Conservation (phyloP, 2,113 vertebrate genomes). For the Erpornis zantholeuca region DNA sequence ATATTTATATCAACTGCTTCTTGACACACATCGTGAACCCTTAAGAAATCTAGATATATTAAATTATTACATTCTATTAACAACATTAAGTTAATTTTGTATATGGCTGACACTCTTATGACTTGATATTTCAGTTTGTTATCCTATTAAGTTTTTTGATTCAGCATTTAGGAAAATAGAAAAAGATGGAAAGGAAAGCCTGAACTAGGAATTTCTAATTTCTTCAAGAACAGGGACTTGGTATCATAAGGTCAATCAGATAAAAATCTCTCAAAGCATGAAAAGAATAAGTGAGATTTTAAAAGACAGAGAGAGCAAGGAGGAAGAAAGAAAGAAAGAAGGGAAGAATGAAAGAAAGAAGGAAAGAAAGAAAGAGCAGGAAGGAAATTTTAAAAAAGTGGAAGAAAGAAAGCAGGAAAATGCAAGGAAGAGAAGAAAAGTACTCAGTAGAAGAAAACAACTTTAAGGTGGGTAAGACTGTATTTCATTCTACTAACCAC, state of each 20-base stretch:
- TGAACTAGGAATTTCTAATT: not conserved
- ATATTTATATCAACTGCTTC: not conserved
- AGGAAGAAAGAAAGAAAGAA: no score
- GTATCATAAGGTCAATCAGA: not conserved
- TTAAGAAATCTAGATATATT: not conserved
- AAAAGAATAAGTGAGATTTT: not conserved
- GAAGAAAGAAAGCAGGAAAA: not conserved
- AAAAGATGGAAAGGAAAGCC: not conserved
- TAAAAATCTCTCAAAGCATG: not conserved
- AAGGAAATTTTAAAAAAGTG: not conserved
- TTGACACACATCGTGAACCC: not conserved
- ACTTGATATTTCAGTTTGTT: not conserved
- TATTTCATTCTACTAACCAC: not conserved
- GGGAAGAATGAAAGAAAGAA: no score
- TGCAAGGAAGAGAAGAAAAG: not conserved
- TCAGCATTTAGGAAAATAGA: not conserved
- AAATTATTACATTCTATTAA: not conserved
- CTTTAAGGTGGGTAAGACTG: not conserved
- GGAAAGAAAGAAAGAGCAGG: not conserved
- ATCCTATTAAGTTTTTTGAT: not conserved
- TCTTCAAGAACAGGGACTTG: not conserved
- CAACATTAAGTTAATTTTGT: not conserved
- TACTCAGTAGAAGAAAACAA: not conserved
- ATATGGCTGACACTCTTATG: not conserved
- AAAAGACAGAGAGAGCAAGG: not conserved